Base-by-base conservation (phyloP, 2,113 vertebrate species). In the Beaufortia kweichowensis region DNA sequence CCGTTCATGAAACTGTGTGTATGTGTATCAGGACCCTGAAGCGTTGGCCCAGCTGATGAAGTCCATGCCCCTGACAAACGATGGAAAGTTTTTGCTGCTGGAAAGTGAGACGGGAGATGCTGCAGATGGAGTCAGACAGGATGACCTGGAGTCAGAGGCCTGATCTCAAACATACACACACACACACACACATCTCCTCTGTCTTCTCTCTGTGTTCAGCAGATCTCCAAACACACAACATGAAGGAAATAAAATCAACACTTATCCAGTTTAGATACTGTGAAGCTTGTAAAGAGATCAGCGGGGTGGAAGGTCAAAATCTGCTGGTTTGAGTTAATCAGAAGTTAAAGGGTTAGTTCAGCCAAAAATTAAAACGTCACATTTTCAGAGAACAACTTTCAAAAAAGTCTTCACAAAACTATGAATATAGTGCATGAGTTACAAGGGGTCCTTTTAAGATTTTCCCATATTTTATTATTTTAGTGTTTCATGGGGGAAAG, bases 1-100 rank as follows among this genome's bases (percentile, higher is more conserved):
- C 35, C 9, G 28, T 14, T 64, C 5, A 24, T n/a, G 0, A 43
- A 24, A 35, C 75, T 10, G 12, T 29, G 11, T 71, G 43, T 71
- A 11, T 24, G 26, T 19, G 24, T 14, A 8, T 2, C 81, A 99
- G 97, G 95, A 99, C 77, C 97, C 97, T 4, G 95, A 94, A 82
- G 95, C 96, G 4, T 76, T 98, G 86, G 95, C 95, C 31, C 90
- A 94, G 77, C 90, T 99, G 17, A 95, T 98, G 94, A 95, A 93
- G 86, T 96, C 95, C 65, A 89, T 96, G 87, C 95, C 94, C 0
- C 85, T 99, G 64, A 98, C 95, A 64, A 94, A 88, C 0, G 96
- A 98, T 0, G 97, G 97, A 0, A 98, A 96, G 84, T 98, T 98
- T 86, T 83, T 96, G 82, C 92, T 98, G 48, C 84, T 98, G 87